Conservation (phyloP, 2,888 invertebrate species). For the Troides helena region DNA sequence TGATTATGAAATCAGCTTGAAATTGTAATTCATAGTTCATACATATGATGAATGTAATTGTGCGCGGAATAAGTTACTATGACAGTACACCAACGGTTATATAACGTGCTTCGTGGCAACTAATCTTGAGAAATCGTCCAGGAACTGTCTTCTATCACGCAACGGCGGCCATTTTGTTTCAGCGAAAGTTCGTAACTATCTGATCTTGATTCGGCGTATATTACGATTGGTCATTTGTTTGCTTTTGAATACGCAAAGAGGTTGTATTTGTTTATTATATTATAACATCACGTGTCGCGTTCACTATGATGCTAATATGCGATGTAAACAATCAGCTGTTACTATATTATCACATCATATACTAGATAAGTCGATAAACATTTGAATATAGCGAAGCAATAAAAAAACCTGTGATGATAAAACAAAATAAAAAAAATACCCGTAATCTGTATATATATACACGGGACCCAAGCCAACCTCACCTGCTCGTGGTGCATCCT, state of each 20-base stretch:
- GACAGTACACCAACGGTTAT: slow-evolving; percentile 19
- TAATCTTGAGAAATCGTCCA: slow-evolving; percentile 35
- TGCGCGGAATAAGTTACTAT: slow-evolving; percentile 4
- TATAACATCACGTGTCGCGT: slow-evolving; percentile 8
- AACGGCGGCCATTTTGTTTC: slow-evolving; percentile 37
- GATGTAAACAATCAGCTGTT: slow-evolving; percentile 1
- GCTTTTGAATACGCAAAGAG: slow-evolving; percentile 19
- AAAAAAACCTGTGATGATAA: too few species aligned
- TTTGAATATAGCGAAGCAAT: too few species aligned
- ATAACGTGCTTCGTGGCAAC: slow-evolving; percentile 32
- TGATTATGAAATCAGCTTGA: too few species aligned
- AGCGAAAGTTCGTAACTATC: slow-evolving; percentile 39
- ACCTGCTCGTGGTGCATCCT: too few species aligned
- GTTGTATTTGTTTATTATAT: slow-evolving; percentile 11
- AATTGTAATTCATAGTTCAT: neutral
- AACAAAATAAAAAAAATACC: too few species aligned
- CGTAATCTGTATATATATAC: too few species aligned
- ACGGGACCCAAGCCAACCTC: too few species aligned
- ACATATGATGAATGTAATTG: slow-evolving; percentile 1
- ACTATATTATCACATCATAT: too few species aligned
- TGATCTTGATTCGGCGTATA: slow-evolving; percentile 38
- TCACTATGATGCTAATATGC: slow-evolving; percentile 10
- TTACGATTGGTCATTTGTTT: slow-evolving; percentile 25
- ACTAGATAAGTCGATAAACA: too few species aligned
- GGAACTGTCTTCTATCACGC: slow-evolving; percentile 48